These are phyloP conservation scores for Xanthia icteritia DNA, from an alignment of 2,888 invertebrate species.

Conservation along the genomic window DNA sequence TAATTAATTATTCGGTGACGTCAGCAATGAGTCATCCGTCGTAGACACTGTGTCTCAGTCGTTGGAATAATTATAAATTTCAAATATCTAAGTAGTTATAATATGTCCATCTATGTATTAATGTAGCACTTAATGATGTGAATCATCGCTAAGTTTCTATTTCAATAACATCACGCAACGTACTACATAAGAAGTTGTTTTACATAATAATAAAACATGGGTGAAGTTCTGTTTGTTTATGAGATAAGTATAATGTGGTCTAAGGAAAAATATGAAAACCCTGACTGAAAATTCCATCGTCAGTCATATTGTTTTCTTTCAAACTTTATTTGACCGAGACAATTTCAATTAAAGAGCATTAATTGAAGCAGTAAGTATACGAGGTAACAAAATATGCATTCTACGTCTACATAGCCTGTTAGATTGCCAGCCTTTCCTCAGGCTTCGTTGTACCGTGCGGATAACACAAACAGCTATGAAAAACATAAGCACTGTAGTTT, in stretches of 20 bases:
- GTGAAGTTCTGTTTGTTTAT: constrained; percentile 12
- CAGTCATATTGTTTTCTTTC: neutral
- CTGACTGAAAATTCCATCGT: neutral
- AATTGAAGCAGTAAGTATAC: neutral
- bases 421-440: neutral
- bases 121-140: constrained; percentile 25
- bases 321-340: neutral
- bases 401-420: neutral
- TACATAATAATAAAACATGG: constrained; percentile 33
- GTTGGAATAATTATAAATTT: constrained; percentile 48
- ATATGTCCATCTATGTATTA: constrained; percentile 30
- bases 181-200: constrained; percentile 44
- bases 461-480: neutral
- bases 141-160: constrained; percentile 51
- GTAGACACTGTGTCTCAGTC: constrained; percentile 64
- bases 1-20: constrained; percentile 52
- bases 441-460: neutral
- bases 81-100: constrained; percentile 31
- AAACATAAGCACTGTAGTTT: neutral
- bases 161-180: constrained; percentile 41
- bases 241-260: neutral
- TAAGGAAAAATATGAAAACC: neutral
- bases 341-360: neutral
- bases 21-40: constrained; percentile 65
- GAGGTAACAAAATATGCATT: neutral